Percentiles rank a stretch among this genome's conserved stretches.
Conservation (phyloP, 2,113 vertebrate genomes). For the Epinephelus cyanopodus region DNA sequence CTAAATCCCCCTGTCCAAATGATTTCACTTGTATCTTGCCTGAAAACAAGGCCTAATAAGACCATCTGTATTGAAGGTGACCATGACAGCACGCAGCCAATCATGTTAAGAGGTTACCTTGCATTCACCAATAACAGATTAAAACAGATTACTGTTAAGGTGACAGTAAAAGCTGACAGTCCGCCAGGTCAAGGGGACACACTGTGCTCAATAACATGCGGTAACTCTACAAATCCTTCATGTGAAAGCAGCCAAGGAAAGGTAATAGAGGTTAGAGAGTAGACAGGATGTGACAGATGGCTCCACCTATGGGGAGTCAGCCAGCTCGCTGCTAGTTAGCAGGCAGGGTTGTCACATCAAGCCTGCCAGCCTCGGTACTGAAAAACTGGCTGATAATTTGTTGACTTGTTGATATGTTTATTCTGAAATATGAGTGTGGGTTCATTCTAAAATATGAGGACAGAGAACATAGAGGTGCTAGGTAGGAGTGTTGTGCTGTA, state of each 20-base stretch:
- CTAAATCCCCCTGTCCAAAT: background rate
- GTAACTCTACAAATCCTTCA: slow-evolving; percentile 65
- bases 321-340: slow-evolving; percentile 48
- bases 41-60: slow-evolving; percentile 1
- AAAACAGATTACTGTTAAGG: slow-evolving; percentile 64
- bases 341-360: slow-evolving; percentile 20
- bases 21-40: background rate
- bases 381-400: slow-evolving; percentile 15
- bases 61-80: background rate
- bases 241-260: slow-evolving; percentile 53
- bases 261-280: slow-evolving; percentile 36
- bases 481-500: background rate
- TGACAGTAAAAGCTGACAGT: slow-evolving; percentile 47
- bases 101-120: slow-evolving; percentile 45
- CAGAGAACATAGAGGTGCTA: background rate
- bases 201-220: slow-evolving; percentile 46
- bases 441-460: slow-evolving; percentile 6
- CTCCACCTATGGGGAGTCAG: slow-evolving; percentile 64
- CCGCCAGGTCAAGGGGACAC: slow-evolving; percentile 38
- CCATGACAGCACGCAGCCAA: slow-evolving; percentile 7
- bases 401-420: slow-evolving; percentile 59
- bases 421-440: slow-evolving; percentile 4
- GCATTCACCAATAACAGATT: slow-evolving; percentile 56
- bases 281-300: slow-evolving; percentile 79
- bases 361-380: slow-evolving; percentile 15